These are phyloP conservation scores for Caenorhabditis brenneri DNA, from an alignment of 1,140 invertebrate genomes.

Conservation along the genomic window DNA sequence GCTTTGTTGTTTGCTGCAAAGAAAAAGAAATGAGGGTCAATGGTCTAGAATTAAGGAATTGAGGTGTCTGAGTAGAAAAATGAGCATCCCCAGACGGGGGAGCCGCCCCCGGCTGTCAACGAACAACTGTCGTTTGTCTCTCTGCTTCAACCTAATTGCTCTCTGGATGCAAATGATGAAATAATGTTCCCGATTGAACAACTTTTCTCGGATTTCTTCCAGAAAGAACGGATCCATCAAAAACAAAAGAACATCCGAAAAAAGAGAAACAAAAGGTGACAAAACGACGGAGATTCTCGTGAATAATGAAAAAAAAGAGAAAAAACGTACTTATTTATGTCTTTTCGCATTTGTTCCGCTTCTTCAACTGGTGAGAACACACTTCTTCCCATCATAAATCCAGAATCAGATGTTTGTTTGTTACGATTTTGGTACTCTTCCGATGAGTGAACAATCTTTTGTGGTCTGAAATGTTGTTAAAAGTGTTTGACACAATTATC, in stretches of 20 bases:
- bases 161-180: constrained; percentile 1
- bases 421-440: constrained; percentile 23
- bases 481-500: no score
- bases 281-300: not conserved
- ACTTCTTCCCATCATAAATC: constrained; percentile 54
- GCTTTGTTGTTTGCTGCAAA: constrained; percentile 39
- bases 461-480: constrained; percentile 23
- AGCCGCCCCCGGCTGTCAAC: not conserved
- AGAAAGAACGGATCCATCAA: not conserved
- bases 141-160: not conserved
- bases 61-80: constrained; percentile 9
- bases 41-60: constrained; percentile 6
- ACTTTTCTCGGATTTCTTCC: not conserved
- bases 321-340: constrained; percentile 39
- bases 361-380: constrained; percentile 54
- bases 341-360: constrained; percentile 51
- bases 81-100: not conserved
- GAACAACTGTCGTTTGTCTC: not conserved
- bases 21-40: not conserved
- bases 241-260: not conserved
- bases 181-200: not conserved
- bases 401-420: not conserved
- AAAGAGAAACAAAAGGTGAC: not conserved
- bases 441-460: constrained; percentile 12
- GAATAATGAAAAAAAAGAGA: constrained; percentile 7